Percentiles rank a stretch among this genome's conserved stretches.
These are phyloP conservation scores for Amphimedon queenslandica DNA, from an alignment of 37 sponge, comb jelly and placozoan species.

Conservation along the genomic window DNA sequence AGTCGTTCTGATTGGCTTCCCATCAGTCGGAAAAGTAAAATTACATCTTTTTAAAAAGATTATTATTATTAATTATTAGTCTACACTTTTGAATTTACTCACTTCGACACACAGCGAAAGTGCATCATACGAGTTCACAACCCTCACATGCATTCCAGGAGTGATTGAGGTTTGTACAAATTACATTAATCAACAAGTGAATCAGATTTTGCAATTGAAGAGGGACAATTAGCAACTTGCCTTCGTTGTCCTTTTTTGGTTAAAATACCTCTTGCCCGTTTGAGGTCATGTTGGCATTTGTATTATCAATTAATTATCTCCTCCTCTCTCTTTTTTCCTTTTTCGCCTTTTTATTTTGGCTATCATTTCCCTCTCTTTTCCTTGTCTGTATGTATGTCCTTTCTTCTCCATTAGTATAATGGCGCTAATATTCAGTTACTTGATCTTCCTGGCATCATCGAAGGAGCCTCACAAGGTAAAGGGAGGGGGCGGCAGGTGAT, in stretches of 20 bases:
- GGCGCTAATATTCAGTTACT: constrained; percentile 94
- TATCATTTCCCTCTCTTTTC: constrained; percentile 16
- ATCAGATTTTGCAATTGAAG: too few relatives aligned
- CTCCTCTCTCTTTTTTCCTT: constrained; percentile 25
- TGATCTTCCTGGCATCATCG: constrained; percentile 98
- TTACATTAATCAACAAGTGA: neutral
- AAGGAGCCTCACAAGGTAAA: constrained; percentile 96
- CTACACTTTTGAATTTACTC: constrained; percentile 90
- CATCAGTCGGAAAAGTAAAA: constrained; percentile 96
- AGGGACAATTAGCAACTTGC: too few relatives aligned
- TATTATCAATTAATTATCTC: constrained; percentile 5
- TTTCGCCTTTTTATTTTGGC: constrained; percentile 22
- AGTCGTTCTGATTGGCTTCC: constrained; percentile 97
- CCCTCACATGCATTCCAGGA: constrained; percentile 97
- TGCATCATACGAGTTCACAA: constrained; percentile 98
- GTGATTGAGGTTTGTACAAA: constrained; percentile 70
- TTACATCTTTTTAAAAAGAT: neutral
- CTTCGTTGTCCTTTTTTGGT: neutral
- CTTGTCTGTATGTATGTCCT: neutral
- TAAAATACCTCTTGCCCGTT: too few relatives aligned
- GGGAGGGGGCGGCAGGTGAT: constrained; percentile 99
- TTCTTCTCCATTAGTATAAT: constrained; percentile 63
- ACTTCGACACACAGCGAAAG: constrained; percentile 96
- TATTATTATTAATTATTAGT: constrained; percentile 36
- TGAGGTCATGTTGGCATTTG: too few relatives aligned